Evolutionary conservation across 2,888 invertebrate species (phyloP).

Genomic region (Deilephila elpenor): DNA sequence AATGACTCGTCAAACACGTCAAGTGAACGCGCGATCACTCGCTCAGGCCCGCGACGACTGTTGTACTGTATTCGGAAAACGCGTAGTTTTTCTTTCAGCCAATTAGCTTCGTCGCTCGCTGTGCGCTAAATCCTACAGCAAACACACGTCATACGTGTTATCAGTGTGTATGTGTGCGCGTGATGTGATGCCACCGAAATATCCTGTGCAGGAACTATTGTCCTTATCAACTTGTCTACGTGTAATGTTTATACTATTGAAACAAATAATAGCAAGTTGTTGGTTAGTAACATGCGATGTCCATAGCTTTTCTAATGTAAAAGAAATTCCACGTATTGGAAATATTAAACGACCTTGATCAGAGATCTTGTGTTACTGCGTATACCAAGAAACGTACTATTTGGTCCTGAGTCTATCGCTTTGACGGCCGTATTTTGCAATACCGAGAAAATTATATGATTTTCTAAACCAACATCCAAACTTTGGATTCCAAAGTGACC

Average conservation of each 20-base stretch:
- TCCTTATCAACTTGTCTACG: neutral
- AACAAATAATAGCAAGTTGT: neutral
- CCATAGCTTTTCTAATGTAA: no score
- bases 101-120: conserved; percentile 52
- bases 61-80: conserved; percentile 41
- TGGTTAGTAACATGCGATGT: neutral
- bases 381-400: no score
- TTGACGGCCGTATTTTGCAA: no score
- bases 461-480: no score
- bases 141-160: conserved; percentile 47
- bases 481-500: no score
- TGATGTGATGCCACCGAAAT: conserved; percentile 16
- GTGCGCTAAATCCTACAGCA: conserved; percentile 44
- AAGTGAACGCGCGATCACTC: conserved; percentile 39
- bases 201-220: conserved; percentile 12
- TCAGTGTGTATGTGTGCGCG: conserved; percentile 24
- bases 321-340: no score
- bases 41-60: conserved; percentile 36
- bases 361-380: no score
- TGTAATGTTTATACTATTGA: neutral
- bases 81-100: conserved; percentile 56
- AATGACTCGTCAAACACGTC: conserved; percentile 36
- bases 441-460: no score
- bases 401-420: no score
- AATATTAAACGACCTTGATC: no score